Evolutionary conservation across 2,888 invertebrate species (phyloP), one percentile per base, ranked within the genome.

Genomic region (Malacosoma neustria): DNA sequence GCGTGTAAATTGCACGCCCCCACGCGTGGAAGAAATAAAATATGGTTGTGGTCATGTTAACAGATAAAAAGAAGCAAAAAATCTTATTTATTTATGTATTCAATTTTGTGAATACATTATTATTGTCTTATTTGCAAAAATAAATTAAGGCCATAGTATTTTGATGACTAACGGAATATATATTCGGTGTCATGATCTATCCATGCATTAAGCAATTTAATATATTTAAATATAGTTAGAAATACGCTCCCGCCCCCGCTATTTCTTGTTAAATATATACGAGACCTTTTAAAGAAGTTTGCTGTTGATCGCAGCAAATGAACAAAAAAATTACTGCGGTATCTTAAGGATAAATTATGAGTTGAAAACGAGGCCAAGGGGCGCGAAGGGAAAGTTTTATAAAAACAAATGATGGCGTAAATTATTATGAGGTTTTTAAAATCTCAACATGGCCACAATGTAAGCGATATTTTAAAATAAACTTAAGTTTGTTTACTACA

Each of bases 1-100:
- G 35, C 35, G 30, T 35, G 35, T 35, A 35, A 35, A 35, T 35
- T 35, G 35, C 15, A 11, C 11, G 31, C 35, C 15, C 33, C 5
- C 22, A 22, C 22, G 22, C 22, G 4, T 0, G 22, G 22, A 22
- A 22, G 22, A 22, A 7, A 22, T 22, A 22, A 2, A 5, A 22
- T 22, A 7, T 7, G 22, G 22, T 22, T 7, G 22, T 9, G 22
- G 22, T 4, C 22, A 22, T 22, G 22, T 5, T 22, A 22, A 2
- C 22, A 2, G 6, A 22, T 9, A 9, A 22, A 6, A 4, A 22
- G 22, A 5, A n/a, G n/a, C n/a, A n/a, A n/a, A n/a, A n/a, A n/a
- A n/a, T n/a, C n/a, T n/a, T n/a, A n/a, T n/a, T n/a, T n/a, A n/a
- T n/a, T n/a, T n/a, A n/a, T n/a, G n/a, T n/a, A n/a, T n/a, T n/a